Evolutionary conservation across 2,888 invertebrate genomes (phyloP).

Genomic region (Hemistola chrysoprasaria): DNA sequence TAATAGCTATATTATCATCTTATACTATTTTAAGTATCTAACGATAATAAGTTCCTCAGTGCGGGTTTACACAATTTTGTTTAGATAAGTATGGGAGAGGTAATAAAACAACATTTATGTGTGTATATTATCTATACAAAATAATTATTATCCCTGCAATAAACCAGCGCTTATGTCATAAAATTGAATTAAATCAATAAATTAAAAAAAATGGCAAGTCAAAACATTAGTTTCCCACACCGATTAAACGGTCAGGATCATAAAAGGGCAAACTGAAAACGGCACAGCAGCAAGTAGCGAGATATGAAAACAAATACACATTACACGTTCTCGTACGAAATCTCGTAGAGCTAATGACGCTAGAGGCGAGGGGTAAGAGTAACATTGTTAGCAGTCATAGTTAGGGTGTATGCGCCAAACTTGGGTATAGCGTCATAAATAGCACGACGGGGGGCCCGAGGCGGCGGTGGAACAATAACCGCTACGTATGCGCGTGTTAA

Average conservation of each 20-base stretch:
- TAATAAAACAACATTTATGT: not conserved
- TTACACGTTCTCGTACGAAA: conserved; percentile 71
- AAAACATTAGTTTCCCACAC: conserved; percentile 72
- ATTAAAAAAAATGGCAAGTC: conserved; percentile 55
- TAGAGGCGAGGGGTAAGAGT: conserved; percentile 76
- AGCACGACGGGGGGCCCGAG: conserved; percentile 66
- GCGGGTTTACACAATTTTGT: conserved; percentile 16
- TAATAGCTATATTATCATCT: conserved; percentile 43
- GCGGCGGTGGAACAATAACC: conserved; percentile 60
- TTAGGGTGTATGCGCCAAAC: conserved; percentile 75
- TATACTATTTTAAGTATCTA: conserved; percentile 45
- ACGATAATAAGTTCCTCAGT: conserved; percentile 16
- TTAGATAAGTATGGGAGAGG: conserved; percentile 6
- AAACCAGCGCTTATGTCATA: conserved; percentile 49
- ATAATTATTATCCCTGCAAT: conserved; percentile 26
- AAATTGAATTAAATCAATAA: conserved; percentile 54
- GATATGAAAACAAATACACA: conserved; percentile 78
- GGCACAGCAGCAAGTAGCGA: conserved; percentile 55
- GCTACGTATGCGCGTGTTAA: conserved; percentile 75
- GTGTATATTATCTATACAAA: not conserved
- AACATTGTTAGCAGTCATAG: conserved; percentile 78
- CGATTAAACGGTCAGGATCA: conserved; percentile 60
- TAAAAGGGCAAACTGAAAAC: conserved; percentile 66
- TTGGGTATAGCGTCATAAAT: conserved; percentile 74
- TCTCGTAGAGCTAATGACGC: conserved; percentile 78